These are phyloP conservation scores for Hermaeophaga mercurialis DNA, from an alignment of 2,888 invertebrate species.

Conservation along the genomic window DNA sequence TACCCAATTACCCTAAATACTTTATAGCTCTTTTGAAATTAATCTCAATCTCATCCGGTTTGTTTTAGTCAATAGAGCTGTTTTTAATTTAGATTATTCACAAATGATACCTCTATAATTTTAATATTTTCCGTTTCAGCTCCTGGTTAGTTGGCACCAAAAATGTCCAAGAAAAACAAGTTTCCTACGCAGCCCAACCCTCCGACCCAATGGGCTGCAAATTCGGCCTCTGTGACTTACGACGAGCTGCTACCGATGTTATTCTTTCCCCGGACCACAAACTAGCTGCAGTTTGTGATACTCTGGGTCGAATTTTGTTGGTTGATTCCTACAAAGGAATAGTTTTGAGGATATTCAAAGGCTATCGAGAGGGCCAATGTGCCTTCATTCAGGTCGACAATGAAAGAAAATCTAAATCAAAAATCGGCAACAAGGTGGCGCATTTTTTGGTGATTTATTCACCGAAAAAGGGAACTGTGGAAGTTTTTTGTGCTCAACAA, in stretches of 20 bases:
- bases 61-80: too few relatives aligned
- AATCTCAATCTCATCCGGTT: too few relatives aligned
- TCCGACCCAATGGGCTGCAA: conserved; percentile 78
- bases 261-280: conserved; percentile 79
- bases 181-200: conserved; percentile 61
- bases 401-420: conserved; percentile 56
- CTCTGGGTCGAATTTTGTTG: conserved; percentile 84
- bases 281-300: conserved; percentile 82
- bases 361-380: conserved; percentile 94
- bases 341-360: conserved; percentile 89
- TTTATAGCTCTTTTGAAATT: too few relatives aligned
- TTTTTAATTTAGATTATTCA: too few relatives aligned
- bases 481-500: conserved; percentile 90
- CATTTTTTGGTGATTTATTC: conserved; percentile 92
- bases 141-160: conserved; percentile 62
- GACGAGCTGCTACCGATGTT: conserved; percentile 76
- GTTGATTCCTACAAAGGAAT: conserved; percentile 82
- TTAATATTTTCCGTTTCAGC: conserved; percentile 48
- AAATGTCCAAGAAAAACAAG: conserved; percentile 56
- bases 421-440: conserved; percentile 60
- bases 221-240: conserved; percentile 80
- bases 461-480: conserved; percentile 88
- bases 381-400: conserved; percentile 88
- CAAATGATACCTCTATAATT: too few relatives aligned
- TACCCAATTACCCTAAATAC: too few relatives aligned